Evolutionary conservation across 2,888 invertebrate species (phyloP), one percentile per base, ranked within the genome.

Genomic region (Fragum whitleyi): DNA sequence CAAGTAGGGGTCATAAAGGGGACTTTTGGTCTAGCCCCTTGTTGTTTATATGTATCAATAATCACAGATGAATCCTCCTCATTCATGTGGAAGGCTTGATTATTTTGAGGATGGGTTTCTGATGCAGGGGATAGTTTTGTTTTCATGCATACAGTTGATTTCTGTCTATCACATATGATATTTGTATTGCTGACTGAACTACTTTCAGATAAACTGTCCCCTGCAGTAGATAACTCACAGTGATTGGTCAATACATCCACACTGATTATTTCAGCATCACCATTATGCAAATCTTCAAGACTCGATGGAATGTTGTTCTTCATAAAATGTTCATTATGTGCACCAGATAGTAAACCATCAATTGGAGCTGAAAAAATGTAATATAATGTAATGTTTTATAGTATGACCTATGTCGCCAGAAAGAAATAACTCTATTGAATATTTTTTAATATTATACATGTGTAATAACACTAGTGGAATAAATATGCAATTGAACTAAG

Each of bases 61-160:
- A 88, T 78, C 61, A 88, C 57, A 67, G 77, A 26, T 0, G 42
- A 21, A 65, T 65, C 73, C 14, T 81, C 80, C 36, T 85, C 80
- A 36, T 81, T 82, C 11, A 70, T 78, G 39, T 86, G 82, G 42
- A 89, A 89, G 83, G 89, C 89, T 70, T 87, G 80, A 59, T 86
- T 88, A 55, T 89, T 89, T 77, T 89, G 88, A 68, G 87, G 87
- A 81, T 87, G 84, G 7, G 87, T 86, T 62, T 88, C 88, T n/a
- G 89, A 87, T 6, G 90, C 90, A 21, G 90, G 90, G 14, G 90
- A 90, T 65, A 89, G 79, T 62, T 85, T 85, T 29, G 85, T 85
- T 57, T 82, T 85, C 80, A 80, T 78, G 36, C 80, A 78, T 36
- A 85, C 82, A 65, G 65, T 42, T 57, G 78, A 42, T 61, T 78